A percentile compares a stretch with the other conserved stretches of the same genome.
Evolutionary conservation across 2,888 invertebrate genomes (phyloP).

Genomic region (Matsumyia berberina): DNA sequence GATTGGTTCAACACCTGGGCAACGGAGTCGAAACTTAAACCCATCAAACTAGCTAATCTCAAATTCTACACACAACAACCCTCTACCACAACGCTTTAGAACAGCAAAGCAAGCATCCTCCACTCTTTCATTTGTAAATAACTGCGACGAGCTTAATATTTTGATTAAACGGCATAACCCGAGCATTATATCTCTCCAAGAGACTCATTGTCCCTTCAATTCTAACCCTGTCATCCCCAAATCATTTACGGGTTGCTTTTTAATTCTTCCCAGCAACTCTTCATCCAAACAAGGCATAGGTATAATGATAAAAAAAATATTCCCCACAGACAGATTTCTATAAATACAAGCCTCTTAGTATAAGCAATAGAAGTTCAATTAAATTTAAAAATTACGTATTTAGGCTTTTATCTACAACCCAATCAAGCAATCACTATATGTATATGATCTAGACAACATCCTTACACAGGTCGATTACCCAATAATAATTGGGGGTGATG

Average conservation of each 20-base stretch:
- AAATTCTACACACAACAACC: background rate
- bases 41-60: background rate
- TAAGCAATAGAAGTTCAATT: too few species aligned
- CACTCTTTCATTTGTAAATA: slow-evolving; percentile 24
- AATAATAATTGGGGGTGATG: too few species aligned
- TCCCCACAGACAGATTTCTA: too few species aligned
- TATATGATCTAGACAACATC: too few species aligned
- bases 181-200: slow-evolving; percentile 20
- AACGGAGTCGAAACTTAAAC: background rate
- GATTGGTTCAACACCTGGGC: slow-evolving; percentile 4
- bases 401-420: too few species aligned
- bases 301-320: slow-evolving; percentile 11
- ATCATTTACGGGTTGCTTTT: slow-evolving; percentile 1
- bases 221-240: slow-evolving; percentile 1
- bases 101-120: background rate
- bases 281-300: slow-evolving; percentile 8
- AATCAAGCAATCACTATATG: too few species aligned
- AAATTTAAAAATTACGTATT: too few species aligned
- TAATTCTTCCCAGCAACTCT: background rate
- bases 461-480: too few species aligned
- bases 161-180: slow-evolving; percentile 7
- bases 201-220: slow-evolving; percentile 24
- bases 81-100: background rate
- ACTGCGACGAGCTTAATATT: slow-evolving; percentile 23
- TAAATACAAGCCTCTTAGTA: too few species aligned